Percentiles rank a stretch among this genome's conserved stretches.
These are phyloP conservation scores for Gymnoscelis rufifasciata DNA, from an alignment of 2,888 invertebrate species.

Conservation along the genomic window DNA sequence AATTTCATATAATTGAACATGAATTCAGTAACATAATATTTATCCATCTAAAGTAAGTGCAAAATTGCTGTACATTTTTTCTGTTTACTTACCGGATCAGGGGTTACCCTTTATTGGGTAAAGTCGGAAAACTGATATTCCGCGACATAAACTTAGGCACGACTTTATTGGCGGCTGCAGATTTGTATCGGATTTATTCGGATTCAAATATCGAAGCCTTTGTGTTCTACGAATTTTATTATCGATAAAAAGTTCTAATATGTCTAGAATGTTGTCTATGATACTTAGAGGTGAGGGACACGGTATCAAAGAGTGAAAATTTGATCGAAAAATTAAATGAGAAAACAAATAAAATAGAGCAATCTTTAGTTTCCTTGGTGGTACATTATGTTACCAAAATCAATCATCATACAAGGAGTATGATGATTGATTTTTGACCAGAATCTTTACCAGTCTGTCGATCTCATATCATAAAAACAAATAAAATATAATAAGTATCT, in stretches of 20 bases:
- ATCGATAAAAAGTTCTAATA: slow-evolving; percentile 1
- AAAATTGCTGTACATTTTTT: slow-evolving; percentile 46
- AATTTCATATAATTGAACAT: no score
- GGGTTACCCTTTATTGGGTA: slow-evolving; percentile 76
- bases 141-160: slow-evolving; percentile 64
- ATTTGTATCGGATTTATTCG: slow-evolving; percentile 60
- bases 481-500: no score
- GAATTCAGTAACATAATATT: no score
- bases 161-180: slow-evolving; percentile 55
- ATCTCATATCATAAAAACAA: no score
- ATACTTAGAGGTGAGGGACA: not conserved
- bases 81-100: slow-evolving; percentile 77
- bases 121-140: slow-evolving; percentile 74
- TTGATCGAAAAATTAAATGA: no score
- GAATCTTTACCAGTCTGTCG: no score
- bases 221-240: slow-evolving; percentile 4
- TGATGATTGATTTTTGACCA: no score
- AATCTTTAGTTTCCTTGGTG: no score
- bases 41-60: slow-evolving; percentile 23
- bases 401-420: no score
- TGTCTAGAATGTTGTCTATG: not conserved
- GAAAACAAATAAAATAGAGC: no score
- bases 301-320: no score
- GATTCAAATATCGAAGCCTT: slow-evolving; percentile 25
- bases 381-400: no score